Evolutionary conservation across 2,113 vertebrate species (phyloP), one percentile per base, ranked within the genome.

Genomic region (Grantiella picta): DNA sequence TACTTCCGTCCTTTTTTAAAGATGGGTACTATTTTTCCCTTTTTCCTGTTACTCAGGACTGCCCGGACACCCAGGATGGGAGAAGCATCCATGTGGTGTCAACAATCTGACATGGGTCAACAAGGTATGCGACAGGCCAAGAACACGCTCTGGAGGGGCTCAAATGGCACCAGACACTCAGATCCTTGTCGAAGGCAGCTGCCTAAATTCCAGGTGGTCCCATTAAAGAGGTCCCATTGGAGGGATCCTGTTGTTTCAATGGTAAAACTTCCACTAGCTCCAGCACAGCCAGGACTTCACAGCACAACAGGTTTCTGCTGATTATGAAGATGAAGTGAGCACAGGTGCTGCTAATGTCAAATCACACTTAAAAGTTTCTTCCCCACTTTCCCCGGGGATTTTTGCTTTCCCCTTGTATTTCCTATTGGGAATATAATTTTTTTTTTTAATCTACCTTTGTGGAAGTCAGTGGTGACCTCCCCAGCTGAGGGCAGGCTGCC

Each of bases 91-190:
- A 5, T 3, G 4, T 20, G 50, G 33, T 11, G 3, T 1, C 60
- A 20, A 5, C 36, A 45, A 3, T 8, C 28, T 63, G 64, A 16
- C 5, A 7, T 0, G 2, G 6, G 21, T 27, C 44, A 86, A 2
- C 14, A 27, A 25, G 14, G 24, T 4, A 1, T 16, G 1, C 40
- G 45, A 10, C 15, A 71, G 52, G 24, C 14, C 31, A 44, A 68
- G 29, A 25, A 64, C 6, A 60, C 36, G 57, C 6, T 45, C 27
- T 6, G 35, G 5, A 15, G 8, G 5, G 15, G 12, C 61, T 59
- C 44, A 68, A 28, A 31, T 25, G 13, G 27, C 47, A 53, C 19
- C 18, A 65, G 23, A 11, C 19, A 10, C 61, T 59, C 50, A 36
- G 31, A 10, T n/a, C 9, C 20, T 68, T 56, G 7, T 20, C 53